phyloP scores from a whole-genome alignment of 2,888 invertebrate genomes.

The Ochlodes sylvanus region DNA sequence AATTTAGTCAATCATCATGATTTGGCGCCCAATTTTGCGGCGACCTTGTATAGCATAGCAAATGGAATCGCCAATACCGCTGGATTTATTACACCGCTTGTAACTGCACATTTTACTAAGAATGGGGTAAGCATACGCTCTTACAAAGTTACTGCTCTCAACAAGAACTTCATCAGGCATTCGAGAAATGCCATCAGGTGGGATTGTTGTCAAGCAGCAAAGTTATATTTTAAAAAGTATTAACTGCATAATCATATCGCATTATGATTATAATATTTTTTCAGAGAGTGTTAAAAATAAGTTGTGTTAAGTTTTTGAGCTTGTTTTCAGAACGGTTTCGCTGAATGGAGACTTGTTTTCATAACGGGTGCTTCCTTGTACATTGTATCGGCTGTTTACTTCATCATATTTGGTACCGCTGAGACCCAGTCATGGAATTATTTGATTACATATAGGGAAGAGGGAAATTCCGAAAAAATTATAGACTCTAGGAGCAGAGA shows the following conservation, averaged over 20 bases:
- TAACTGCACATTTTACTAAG: slow-evolving; percentile 88
- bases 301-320: neutral
- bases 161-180: too few relatives aligned
- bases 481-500: too few relatives aligned
- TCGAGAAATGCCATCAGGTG: too few relatives aligned
- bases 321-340: slow-evolving; percentile 87
- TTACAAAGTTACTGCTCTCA: too few relatives aligned
- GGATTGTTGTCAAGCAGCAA: too few relatives aligned
- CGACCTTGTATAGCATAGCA: slow-evolving; percentile 90
- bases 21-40: slow-evolving; percentile 91
- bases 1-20: slow-evolving; percentile 89
- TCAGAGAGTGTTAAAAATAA: too few relatives aligned
- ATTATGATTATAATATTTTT: too few relatives aligned
- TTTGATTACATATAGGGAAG: slow-evolving; percentile 58
- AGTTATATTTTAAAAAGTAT: too few relatives aligned
- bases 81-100: slow-evolving; percentile 89
- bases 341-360: slow-evolving; percentile 90
- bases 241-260: too few relatives aligned
- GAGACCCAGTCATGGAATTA: slow-evolving; percentile 90
- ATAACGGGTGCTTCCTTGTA: slow-evolving; percentile 89
- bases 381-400: slow-evolving; percentile 88
- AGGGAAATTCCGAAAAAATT: slow-evolving; percentile 63
- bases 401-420: slow-evolving; percentile 89
- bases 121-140: slow-evolving; percentile 71
- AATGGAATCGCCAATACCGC: slow-evolving; percentile 90